These are phyloP conservation scores for Microcebus jonahi DNA, from an alignment of 2,113 vertebrate species.

Conservation along the genomic window DNA sequence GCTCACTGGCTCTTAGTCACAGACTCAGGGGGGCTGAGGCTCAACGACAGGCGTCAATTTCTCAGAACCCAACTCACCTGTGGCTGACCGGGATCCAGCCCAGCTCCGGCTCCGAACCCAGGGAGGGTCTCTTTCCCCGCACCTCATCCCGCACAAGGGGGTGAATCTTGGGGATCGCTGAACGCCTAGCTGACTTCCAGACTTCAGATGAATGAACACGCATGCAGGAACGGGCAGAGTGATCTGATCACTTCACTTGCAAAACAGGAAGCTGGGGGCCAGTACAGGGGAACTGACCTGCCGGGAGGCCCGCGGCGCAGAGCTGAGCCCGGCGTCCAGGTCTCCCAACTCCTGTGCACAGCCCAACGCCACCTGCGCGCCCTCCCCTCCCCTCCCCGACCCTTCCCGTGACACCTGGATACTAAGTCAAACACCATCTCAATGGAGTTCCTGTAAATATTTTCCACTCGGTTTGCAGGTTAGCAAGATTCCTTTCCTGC, in stretches of 20 bases:
- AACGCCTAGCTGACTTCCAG: neutral
- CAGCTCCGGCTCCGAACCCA: neutral
- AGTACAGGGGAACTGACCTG: neutral
- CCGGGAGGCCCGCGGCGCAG: neutral
- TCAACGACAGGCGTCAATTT: neutral
- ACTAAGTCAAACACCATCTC: neutral
- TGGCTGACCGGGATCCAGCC: neutral
- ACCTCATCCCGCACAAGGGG: rapidly evolving
- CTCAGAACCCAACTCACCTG: rapidly evolving
- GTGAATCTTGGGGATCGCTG: rapidly evolving
- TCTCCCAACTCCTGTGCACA: rapidly evolving
- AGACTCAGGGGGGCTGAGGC: neutral
- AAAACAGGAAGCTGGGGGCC: neutral
- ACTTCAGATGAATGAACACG: rapidly evolving
- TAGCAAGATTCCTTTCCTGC: neutral
- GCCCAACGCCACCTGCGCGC: rapidly evolving
- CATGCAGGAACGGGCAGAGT: rapidly evolving
- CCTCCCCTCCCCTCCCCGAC: neutral
- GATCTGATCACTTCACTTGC: neutral
- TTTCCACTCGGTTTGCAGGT: constrained; percentile 41
- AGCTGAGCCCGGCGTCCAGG: neutral
- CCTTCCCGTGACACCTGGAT: rapidly evolving
- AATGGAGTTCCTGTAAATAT: neutral
- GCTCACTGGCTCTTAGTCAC: neutral
- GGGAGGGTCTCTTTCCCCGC: rapidly evolving